phyloP scores from a whole-genome alignment of 2,797 vertebrate species.

The Eleutherodactylus coqui region DNA sequence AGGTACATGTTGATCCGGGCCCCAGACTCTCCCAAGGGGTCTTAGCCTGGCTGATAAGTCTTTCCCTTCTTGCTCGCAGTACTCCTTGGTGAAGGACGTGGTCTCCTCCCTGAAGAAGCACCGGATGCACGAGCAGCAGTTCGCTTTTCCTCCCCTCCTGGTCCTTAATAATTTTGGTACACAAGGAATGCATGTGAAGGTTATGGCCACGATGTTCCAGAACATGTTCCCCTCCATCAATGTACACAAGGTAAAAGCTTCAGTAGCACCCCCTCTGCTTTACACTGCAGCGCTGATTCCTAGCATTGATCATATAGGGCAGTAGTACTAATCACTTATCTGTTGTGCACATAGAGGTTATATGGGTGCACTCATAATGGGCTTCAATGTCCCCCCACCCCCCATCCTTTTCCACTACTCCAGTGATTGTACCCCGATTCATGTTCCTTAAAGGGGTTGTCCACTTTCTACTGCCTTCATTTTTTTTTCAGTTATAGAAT shows the following conservation, averaged over 20 bases:
- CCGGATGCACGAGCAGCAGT: conserved; percentile 94
- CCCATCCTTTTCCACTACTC: no score
- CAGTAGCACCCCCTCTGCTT: not conserved
- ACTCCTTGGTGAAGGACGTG: conserved; percentile 86
- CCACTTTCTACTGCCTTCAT: no score
- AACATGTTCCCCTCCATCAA: conserved; percentile 95
- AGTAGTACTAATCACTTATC: no score
- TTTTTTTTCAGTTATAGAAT: no score
- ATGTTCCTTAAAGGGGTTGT: no score
- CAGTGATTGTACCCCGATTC: no score
- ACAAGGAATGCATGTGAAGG: conserved; percentile 89
- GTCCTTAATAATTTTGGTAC: conserved; percentile 90
- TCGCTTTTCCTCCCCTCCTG: conserved; percentile 86
- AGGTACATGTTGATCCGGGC: no score
- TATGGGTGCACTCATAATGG: no score
- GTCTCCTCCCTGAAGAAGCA: conserved; percentile 89
- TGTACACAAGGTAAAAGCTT: conserved; percentile 83
- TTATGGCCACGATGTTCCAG: conserved; percentile 95
- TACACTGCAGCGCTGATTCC: not conserved
- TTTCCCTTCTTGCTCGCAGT: conserved; percentile 72
- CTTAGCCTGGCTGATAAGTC: not conserved
- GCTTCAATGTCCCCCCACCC: no score
- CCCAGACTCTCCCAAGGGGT: not conserved
- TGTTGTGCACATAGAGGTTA: no score
- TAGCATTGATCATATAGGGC: not conserved